phyloP scores from a whole-genome alignment of 2,888 invertebrate species.

The Morpho deidamia region DNA sequence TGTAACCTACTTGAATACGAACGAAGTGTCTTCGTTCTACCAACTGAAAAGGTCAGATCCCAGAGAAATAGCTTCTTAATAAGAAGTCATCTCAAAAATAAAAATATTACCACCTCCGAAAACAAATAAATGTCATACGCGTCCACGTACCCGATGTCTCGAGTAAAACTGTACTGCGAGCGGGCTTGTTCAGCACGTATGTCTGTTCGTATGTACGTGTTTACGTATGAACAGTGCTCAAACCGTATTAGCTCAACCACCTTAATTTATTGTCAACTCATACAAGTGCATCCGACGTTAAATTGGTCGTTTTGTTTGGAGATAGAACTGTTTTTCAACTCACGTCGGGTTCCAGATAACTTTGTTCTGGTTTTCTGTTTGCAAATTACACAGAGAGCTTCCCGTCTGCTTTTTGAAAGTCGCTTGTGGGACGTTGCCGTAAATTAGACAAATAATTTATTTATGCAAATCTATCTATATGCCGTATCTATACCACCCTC shows the following conservation, averaged over 20 bases:
- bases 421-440: too few species aligned
- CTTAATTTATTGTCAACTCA: slow-evolving; percentile 32
- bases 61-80: too few species aligned
- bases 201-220: slow-evolving; percentile 20
- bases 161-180: slow-evolving; percentile 25
- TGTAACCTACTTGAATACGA: too few species aligned
- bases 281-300: slow-evolving; percentile 26
- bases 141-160: slow-evolving; percentile 22
- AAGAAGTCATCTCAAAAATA: too few species aligned
- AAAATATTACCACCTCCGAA: slow-evolving; percentile 10
- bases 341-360: not conserved
- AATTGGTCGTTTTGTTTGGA: slow-evolving; percentile 31
- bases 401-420: too few species aligned
- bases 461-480: too few species aligned
- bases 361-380: slow-evolving; percentile 1
- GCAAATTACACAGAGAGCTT: not conserved
- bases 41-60: too few species aligned
- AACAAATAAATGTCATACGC: not conserved
- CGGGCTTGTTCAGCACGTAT: slow-evolving; percentile 21
- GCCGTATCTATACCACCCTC: not conserved
- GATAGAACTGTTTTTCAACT: slow-evolving; percentile 7
- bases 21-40: too few species aligned
- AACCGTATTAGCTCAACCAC: slow-evolving; percentile 31
- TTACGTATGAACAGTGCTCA: slow-evolving; percentile 24
- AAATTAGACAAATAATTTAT: too few species aligned